A percentile compares a stretch with the other conserved stretches of the same genome.
phyloP scores from a whole-genome alignment of 92 coral and sea anemone species.

The Porites cylindrica region DNA sequence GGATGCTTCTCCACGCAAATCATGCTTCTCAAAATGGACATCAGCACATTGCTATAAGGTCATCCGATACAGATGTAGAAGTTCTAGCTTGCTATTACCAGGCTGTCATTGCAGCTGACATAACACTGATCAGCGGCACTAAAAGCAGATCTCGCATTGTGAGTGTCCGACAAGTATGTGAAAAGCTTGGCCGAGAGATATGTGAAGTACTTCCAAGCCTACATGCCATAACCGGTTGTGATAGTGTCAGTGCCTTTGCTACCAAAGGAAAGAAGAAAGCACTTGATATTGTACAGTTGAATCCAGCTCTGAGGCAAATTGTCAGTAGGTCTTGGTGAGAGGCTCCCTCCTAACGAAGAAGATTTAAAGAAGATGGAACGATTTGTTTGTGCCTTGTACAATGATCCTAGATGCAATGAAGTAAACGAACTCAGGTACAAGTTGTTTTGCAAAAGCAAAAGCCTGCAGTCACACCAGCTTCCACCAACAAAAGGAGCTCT shows the following conservation, averaged over 20 bases:
- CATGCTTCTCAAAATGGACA: too few species aligned
- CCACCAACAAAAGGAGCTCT: slow-evolving; percentile 59
- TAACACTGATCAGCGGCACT: too few species aligned
- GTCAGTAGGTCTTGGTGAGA: slow-evolving; percentile 6
- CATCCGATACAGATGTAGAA: too few species aligned
- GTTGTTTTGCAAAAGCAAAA: slow-evolving; percentile 61
- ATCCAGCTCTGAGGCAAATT: background rate
- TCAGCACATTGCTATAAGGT: too few species aligned
- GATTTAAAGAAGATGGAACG: slow-evolving; percentile 13
- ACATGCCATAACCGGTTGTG: slow-evolving; percentile 45
- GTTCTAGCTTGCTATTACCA: too few species aligned
- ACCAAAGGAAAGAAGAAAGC: slow-evolving; percentile 52
- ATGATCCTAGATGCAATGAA: slow-evolving; percentile 27
- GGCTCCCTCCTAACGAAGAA: background rate
- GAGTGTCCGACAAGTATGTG: slow-evolving; percentile 23
- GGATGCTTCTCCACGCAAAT: too few species aligned
- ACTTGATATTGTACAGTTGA: slow-evolving; percentile 20
- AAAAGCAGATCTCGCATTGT: slow-evolving; percentile 36
- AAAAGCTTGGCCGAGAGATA: slow-evolving; percentile 41
- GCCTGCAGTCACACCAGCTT: slow-evolving; percentile 75
- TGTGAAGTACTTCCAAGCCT: slow-evolving; percentile 47
- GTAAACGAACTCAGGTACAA: slow-evolving; percentile 57
- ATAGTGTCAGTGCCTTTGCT: slow-evolving; percentile 44
- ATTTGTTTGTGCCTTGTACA: slow-evolving; percentile 46
- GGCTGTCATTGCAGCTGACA: too few species aligned